Evolutionary conservation across 2,888 invertebrate species (phyloP).

Genomic region (Drosophila atripex): DNA sequence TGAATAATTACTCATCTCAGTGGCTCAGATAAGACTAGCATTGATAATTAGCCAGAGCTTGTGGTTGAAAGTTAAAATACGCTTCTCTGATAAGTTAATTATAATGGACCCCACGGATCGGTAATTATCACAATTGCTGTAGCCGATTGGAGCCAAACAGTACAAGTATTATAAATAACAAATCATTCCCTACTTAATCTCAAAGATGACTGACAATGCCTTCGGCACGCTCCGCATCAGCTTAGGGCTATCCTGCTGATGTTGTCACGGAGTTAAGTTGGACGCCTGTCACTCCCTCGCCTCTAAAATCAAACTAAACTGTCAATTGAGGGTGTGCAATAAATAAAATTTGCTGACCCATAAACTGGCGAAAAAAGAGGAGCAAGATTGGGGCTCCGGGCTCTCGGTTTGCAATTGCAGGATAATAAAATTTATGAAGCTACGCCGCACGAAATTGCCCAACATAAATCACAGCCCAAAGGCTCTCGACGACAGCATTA

Average conservation of each 20-base stretch:
- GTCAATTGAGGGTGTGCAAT: slow-evolving; percentile 67
- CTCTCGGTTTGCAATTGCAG: slow-evolving; percentile 62
- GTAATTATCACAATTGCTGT: neutral
- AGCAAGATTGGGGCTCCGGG: slow-evolving; percentile 8
- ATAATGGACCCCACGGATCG: neutral
- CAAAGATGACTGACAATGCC: slow-evolving; percentile 8
- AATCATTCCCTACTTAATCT: slow-evolving; percentile 3
- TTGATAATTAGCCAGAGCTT: neutral
- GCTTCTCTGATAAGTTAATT: neutral
- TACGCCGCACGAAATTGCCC: slow-evolving; percentile 66
- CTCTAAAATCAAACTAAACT: slow-evolving; percentile 54
- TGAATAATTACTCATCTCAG: neutral
- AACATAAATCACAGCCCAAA: slow-evolving; percentile 71
- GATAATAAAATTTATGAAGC: slow-evolving; percentile 77
- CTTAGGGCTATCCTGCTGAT: slow-evolving; percentile 54
- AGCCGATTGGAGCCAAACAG: neutral
- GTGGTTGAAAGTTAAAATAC: no score
- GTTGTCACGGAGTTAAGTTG: slow-evolving; percentile 44
- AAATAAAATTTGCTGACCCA: slow-evolving; percentile 73
- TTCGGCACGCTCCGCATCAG: slow-evolving; percentile 14
- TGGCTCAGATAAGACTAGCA: no score
- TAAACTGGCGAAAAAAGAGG: slow-evolving; percentile 45
- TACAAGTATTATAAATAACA: neutral
- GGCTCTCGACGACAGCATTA: slow-evolving; percentile 50
- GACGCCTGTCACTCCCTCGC: slow-evolving; percentile 11